phyloP scores from a whole-genome alignment of 1,140 invertebrate species.

The Plutomurus gul region DNA sequence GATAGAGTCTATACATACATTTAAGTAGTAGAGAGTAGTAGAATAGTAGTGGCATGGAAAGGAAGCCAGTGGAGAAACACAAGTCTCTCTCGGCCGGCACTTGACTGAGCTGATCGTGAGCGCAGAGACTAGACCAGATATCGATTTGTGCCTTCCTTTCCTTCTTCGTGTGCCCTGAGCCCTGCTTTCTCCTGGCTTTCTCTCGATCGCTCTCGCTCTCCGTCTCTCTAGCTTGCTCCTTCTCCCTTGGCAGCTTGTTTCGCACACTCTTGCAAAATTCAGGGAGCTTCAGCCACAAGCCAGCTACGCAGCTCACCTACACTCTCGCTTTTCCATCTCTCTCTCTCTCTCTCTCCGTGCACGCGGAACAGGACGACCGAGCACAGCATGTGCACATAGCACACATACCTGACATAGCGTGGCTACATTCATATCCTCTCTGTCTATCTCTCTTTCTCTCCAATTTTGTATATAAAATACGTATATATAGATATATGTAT shows the following conservation, averaged over 20 bases:
- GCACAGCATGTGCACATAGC: neutral
- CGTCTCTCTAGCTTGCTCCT: too few relatives aligned
- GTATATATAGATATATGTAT: too few relatives aligned
- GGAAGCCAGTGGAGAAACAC: neutral
- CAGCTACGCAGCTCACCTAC: slow-evolving; percentile 16
- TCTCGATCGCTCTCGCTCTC: neutral
- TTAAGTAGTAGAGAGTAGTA: neutral
- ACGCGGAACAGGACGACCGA: neutral
- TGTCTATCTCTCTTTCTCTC: too few relatives aligned
- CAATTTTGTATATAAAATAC: too few relatives aligned
- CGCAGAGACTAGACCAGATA: slow-evolving; percentile 25
- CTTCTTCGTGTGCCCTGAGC: neutral
- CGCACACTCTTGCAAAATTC: slow-evolving; percentile 25
- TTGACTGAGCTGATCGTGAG: slow-evolving; percentile 28
- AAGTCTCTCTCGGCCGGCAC: slow-evolving; percentile 17
- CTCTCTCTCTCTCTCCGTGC: neutral
- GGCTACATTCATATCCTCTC: too few relatives aligned
- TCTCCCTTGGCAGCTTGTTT: slow-evolving; percentile 5
- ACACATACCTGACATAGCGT: neutral
- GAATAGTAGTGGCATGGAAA: neutral
- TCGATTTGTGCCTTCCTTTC: slow-evolving; percentile 23
- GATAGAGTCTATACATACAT: neutral
- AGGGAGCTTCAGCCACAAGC: slow-evolving; percentile 20
- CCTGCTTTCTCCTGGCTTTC: neutral
- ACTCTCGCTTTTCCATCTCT: neutral